Base-by-base conservation (phyloP, 1,140 invertebrate species). In the Physella acuta region DNA sequence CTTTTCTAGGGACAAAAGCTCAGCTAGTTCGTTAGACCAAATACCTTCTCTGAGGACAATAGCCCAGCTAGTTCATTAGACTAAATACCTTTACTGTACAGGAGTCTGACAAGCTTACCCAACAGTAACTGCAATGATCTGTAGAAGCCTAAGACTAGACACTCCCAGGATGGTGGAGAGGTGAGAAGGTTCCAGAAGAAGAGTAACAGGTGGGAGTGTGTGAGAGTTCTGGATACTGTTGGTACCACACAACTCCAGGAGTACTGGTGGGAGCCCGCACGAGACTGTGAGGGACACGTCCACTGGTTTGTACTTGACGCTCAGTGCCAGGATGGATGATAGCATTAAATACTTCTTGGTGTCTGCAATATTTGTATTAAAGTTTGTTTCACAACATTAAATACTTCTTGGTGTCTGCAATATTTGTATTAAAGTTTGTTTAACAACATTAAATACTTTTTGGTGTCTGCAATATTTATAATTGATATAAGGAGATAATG, bases 281-380 rank as follows among this genome's bases (percentile, higher is more conserved):
- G 88, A 86, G 20, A 90, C 88, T 3, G 88, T 85, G 26, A 90
- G 82, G 34, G 83, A 85, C n/a, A 90, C 81, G 80, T 90, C 89
- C 60, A 86, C 81, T 20, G 88, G 83, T 68, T 86, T 82, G 78
- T 88, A 90, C 36, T 86, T 85, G 11, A 88, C 85, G 79, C 88
- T 89, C 58, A 90, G 78, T 2, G 87, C 85, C 80, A 89, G 89
- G 16, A 90, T 81, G 20, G 86, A 88, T 30, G 88, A 81, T 31
- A 87, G 74, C 76, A 86, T 79, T 34, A 87, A 73, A 51, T 85
- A 81, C 62, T 86, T 80, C 34, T 76, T 74, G 8, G 83, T 81
- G 52, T 79, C 85, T 67, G 63, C 24, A 26, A 14, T n/a, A n/a
- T n/a, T n/a, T n/a, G n/a, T n/a, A n/a, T n/a, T n/a, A n/a, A n/a